These are phyloP conservation scores for Numenius arquata DNA, from an alignment of 2,113 vertebrate species.

Conservation along the genomic window DNA sequence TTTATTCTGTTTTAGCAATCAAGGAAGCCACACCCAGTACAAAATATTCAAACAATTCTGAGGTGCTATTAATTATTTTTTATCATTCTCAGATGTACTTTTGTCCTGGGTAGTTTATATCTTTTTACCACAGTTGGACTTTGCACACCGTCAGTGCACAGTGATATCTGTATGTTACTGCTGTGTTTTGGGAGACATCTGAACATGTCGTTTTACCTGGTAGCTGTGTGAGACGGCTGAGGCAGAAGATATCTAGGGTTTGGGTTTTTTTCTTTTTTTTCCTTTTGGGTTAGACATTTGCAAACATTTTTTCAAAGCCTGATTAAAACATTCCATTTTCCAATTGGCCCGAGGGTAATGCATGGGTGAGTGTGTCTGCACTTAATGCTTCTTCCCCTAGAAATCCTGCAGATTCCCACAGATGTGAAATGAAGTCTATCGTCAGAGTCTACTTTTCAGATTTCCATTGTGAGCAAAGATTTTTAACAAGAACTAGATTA, in stretches of 20 bases:
- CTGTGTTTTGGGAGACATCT: background rate
- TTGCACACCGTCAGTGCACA: background rate
- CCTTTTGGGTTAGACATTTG: slow-evolving; percentile 27
- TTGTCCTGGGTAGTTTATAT: background rate
- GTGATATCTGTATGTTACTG: background rate
- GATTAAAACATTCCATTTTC: slow-evolving; percentile 33
- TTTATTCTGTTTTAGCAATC: background rate
- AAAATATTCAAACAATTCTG: background rate
- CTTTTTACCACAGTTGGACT: background rate
- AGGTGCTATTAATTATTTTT: background rate
- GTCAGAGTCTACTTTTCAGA: background rate
- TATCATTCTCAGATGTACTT: background rate
- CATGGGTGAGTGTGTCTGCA: background rate
- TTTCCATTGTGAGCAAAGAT: background rate
- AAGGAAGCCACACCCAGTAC: background rate
- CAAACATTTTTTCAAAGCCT: slow-evolving; percentile 25
- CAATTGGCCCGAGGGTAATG: slow-evolving; percentile 1
- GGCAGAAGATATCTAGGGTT: slow-evolving; percentile 21
- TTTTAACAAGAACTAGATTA: background rate
- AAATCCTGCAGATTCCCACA: background rate
- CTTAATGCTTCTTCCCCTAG: background rate
- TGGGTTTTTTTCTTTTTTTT: background rate
- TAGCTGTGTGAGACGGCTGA: slow-evolving; percentile 1
- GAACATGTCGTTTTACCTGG: background rate
- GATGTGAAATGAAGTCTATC: background rate